These are phyloP conservation scores for Synchiropus splendidus DNA, from an alignment of 2,113 vertebrate genomes.

Conservation along the genomic window DNA sequence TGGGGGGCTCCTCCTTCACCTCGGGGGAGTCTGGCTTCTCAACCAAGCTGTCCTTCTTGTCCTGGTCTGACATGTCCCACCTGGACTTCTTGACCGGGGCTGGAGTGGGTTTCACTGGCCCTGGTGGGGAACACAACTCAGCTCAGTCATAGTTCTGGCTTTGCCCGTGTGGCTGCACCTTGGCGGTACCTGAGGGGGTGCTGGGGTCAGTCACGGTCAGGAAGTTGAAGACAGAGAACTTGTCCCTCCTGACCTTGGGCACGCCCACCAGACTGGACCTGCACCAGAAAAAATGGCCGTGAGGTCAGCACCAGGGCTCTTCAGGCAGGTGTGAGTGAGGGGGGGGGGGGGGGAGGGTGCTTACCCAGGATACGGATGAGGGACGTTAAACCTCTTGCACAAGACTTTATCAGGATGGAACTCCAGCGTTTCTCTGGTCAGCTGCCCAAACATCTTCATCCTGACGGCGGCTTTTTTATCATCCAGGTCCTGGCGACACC, in stretches of 20 bases:
- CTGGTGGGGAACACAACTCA: constrained; percentile 20
- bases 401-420: constrained; percentile 92
- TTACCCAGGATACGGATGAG: constrained; percentile 86
- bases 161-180: too few relatives aligned
- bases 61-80: constrained; percentile 67
- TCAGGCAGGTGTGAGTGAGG: neutral
- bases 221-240: constrained; percentile 95
- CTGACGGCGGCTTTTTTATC: constrained; percentile 82
- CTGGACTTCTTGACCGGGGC: constrained; percentile 76
- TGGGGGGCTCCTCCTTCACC: too few relatives aligned
- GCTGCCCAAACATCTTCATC: constrained; percentile 94
- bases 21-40: too few relatives aligned
- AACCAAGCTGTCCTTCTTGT: constrained; percentile 7
- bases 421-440: constrained; percentile 84
- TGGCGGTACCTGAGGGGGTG: constrained; percentile 14
- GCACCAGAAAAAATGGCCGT: constrained; percentile 6
- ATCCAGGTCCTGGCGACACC: constrained; percentile 67
- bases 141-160: too few relatives aligned
- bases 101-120: constrained; percentile 38
- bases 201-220: constrained; percentile 69
- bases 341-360: neutral
- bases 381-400: constrained; percentile 92
- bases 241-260: constrained; percentile 90
- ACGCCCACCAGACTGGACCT: constrained; percentile 80
- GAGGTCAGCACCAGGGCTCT: neutral